A percentile compares a stretch with the other conserved stretches of the same genome.
Conservation (phyloP, 2,113 vertebrate species). For the Peromyscus leucopus region DNA sequence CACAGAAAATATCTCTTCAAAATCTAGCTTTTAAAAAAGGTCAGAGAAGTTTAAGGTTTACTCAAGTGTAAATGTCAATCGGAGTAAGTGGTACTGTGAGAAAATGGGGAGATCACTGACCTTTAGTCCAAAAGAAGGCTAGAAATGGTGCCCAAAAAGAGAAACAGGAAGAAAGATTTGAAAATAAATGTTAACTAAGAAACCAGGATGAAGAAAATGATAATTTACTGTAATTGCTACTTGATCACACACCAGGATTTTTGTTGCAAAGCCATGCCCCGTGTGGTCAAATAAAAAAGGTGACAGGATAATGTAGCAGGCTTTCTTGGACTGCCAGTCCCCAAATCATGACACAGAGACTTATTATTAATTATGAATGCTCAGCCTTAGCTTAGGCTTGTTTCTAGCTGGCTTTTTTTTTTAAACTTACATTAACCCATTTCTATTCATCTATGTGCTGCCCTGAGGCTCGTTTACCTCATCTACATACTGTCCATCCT, state of each 20-base stretch:
- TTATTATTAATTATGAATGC: neutral
- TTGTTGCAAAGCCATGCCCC: neutral
- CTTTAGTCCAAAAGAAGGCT: slow-evolving; percentile 78
- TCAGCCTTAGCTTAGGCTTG: neutral
- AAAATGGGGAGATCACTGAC: slow-evolving; percentile 80
- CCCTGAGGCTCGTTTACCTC: neutral
- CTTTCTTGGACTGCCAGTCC: neutral
- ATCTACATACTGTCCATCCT: neutral
- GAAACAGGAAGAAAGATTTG: neutral
- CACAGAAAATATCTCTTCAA: slow-evolving; percentile 72
- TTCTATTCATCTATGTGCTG: neutral
- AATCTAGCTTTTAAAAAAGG: slow-evolving; percentile 79
- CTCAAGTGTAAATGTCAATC: slow-evolving; percentile 84
- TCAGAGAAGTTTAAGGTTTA: slow-evolving; percentile 84
- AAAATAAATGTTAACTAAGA: slow-evolving; percentile 39
- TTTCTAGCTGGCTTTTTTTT: neutral
- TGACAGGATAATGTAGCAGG: neutral
- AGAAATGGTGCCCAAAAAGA: slow-evolving; percentile 59
- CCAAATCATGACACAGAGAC: neutral
- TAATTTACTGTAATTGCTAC: slow-evolving; percentile 13
- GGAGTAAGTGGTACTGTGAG: slow-evolving; percentile 74
- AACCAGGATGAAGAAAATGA: slow-evolving; percentile 49
- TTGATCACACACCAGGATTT: neutral
- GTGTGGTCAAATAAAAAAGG: neutral
- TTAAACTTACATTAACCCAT: neutral